Evolutionary conservation across 2,797 vertebrate genomes (phyloP), one percentile per base, ranked within the genome.

Genomic region (Pseudomugil tenellus): DNA sequence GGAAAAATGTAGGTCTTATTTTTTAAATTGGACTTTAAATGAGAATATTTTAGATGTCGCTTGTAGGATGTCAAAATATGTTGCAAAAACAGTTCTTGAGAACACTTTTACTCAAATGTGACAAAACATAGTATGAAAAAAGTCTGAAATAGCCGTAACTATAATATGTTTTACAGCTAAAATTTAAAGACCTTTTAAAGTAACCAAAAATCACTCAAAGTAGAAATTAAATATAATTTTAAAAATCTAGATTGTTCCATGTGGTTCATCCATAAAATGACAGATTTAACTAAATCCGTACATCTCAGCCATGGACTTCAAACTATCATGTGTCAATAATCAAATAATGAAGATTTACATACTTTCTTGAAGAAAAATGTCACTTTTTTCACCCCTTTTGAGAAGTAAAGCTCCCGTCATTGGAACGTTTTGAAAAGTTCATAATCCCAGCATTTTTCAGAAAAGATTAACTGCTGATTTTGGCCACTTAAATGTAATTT

Each of bases 11-110:
- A 4, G 37, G 13, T 10, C 28, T 62, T 25, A 61, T 64, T 58
- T 62, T 63, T 72, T 41, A n/a, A 57, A 31, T 10, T 11, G 54
- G 25, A 55, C 39, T 58, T 48, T 13, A 13, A 34, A 9, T 21
- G 28, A 10, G 58, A 35, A 56, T 5, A 34, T 19, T n/a, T n/a
- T 14, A 57, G 13, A 23, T 37, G 5, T 63, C 4, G n/a, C n/a
- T 31, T 48, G 29, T 3, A 28, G 19, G 23, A 3, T 14, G 23
- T 31, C n/a, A 54, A 54, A 32, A 25, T 21, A 34, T 28, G 34
- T 25, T 35, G 16, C 28, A 37, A 32, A 35, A 28, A 53, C 6
- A 28, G 11, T 52, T 16, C 13, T 14, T n/a, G 21, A n/a, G 11
- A 39, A 29, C 12, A 10, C 37, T 19, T 6, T 16, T 19, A 9